These are phyloP conservation scores for Narcine bancroftii DNA, from an alignment of 2,113 vertebrate genomes.

Conservation along the genomic window DNA sequence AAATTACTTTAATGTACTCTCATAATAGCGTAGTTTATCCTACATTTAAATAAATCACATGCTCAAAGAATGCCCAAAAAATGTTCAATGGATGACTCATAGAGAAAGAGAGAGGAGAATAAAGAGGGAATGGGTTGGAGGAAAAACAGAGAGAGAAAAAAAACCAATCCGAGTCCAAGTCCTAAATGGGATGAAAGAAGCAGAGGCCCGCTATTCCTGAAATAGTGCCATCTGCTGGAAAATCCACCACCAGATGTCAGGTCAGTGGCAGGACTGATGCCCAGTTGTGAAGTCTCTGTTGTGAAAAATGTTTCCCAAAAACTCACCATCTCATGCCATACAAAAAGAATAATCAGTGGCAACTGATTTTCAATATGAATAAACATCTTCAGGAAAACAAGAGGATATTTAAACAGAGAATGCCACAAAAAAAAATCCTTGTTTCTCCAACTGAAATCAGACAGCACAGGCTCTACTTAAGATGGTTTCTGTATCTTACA, in stretches of 20 bases:
- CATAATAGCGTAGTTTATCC: background rate
- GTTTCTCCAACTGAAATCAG: background rate
- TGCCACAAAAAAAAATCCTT: background rate
- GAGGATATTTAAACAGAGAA: background rate
- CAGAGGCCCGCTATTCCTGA: background rate
- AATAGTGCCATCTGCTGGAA: background rate
- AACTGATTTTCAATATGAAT: background rate
- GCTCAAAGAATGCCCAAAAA: background rate
- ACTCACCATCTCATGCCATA: background rate
- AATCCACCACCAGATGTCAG: background rate
- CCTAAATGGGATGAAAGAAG: background rate
- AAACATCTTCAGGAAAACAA: background rate
- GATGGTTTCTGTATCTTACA: slow-evolving; percentile 39
- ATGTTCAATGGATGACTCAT: background rate
- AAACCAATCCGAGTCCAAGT: background rate
- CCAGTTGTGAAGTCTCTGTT: background rate
- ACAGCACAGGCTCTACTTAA: background rate
- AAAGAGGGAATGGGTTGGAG: too few species aligned
- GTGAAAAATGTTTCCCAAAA: background rate
- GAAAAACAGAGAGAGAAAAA: too few species aligned
- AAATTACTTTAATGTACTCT: background rate
- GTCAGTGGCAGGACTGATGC: background rate
- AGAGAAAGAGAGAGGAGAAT: background rate
- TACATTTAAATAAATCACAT: background rate
- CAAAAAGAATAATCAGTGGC: background rate